phyloP scores from a whole-genome alignment of 2,888 invertebrate species.

The Drosophila limbata region DNA sequence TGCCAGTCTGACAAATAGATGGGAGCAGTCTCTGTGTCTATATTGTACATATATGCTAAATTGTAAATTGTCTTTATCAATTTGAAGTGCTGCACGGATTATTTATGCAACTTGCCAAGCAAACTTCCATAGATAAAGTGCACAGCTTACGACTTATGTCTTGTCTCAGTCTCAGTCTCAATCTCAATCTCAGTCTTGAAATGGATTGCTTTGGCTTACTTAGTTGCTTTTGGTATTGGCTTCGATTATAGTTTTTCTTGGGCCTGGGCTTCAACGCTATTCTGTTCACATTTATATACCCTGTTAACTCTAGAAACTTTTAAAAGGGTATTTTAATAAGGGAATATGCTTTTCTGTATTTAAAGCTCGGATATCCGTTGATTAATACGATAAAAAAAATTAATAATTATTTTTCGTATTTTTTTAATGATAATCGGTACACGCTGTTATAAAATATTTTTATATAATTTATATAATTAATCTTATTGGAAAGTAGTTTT shows the following conservation, averaged over 20 bases:
- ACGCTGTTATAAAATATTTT: too few relatives aligned
- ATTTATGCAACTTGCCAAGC: slow-evolving; percentile 77
- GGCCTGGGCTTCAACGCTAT: slow-evolving; percentile 16
- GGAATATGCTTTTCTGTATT: neutral
- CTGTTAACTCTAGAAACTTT: neutral
- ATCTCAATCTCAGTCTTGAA: slow-evolving; percentile 6
- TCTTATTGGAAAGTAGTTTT: too few relatives aligned
- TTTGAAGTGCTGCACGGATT: slow-evolving; percentile 77
- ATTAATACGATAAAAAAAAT: too few relatives aligned
- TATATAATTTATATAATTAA: too few relatives aligned
- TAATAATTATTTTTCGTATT: too few relatives aligned
- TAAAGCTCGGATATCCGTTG: neutral
- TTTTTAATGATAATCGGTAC: too few relatives aligned
- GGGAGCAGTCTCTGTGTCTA: neutral
- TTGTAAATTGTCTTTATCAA: slow-evolving; percentile 81
- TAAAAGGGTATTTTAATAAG: neutral
- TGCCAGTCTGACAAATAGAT: slow-evolving; percentile 32
- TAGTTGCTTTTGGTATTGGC: slow-evolving; percentile 28
- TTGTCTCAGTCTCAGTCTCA: slow-evolving; percentile 20
- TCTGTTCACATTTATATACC: slow-evolving; percentile 47
- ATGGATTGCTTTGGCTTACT: slow-evolving; percentile 41
- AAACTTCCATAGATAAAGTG: slow-evolving; percentile 77
- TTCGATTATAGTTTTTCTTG: slow-evolving; percentile 23
- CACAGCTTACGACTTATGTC: slow-evolving; percentile 38
- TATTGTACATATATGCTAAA: slow-evolving; percentile 54